These are phyloP conservation scores for Xestia ashworthii DNA, from an alignment of 2,888 invertebrate genomes.

Conservation along the genomic window DNA sequence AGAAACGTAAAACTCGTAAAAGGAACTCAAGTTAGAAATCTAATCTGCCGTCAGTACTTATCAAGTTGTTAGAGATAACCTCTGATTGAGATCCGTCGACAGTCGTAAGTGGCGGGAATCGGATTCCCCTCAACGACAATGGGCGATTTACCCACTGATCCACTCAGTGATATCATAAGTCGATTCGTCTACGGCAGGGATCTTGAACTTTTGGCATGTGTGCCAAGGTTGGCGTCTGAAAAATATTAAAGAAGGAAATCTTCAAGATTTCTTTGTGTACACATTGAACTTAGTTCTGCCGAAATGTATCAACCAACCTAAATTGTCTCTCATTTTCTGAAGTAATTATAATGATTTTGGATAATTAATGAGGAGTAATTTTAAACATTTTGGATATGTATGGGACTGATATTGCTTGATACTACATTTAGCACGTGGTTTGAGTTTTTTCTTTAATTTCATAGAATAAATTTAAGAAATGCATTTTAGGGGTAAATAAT, in stretches of 20 bases:
- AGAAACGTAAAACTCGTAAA: conserved; percentile 36
- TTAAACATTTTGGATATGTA: neutral
- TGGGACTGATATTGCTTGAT: neutral
- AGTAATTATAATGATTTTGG: neutral
- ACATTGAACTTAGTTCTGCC: neutral
- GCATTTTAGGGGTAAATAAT: neutral
- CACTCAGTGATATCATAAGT: conserved; percentile 65
- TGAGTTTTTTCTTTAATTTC: neutral
- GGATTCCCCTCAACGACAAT: conserved; percentile 63
- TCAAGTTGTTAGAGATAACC: conserved; percentile 66
- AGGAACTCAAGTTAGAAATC: conserved; percentile 30
- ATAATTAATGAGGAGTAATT: neutral
- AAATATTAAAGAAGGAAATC: neutral
- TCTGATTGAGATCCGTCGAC: conserved; percentile 65
- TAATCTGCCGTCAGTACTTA: conserved; percentile 63
- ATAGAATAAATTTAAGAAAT: neutral
- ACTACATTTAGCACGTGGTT: neutral
- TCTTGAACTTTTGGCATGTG: conserved; percentile 18
- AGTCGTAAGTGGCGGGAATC: conserved; percentile 66
- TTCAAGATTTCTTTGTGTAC: neutral
- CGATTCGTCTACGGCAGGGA: conserved; percentile 52
- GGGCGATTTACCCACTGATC: conserved; percentile 63
- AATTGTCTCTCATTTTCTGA: neutral
- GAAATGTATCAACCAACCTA: neutral
- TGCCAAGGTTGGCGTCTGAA: neutral